Evolutionary conservation across 2,113 vertebrate genomes (phyloP), one percentile per base, ranked within the genome.

Genomic region (Hippocampus abdominalis): DNA sequence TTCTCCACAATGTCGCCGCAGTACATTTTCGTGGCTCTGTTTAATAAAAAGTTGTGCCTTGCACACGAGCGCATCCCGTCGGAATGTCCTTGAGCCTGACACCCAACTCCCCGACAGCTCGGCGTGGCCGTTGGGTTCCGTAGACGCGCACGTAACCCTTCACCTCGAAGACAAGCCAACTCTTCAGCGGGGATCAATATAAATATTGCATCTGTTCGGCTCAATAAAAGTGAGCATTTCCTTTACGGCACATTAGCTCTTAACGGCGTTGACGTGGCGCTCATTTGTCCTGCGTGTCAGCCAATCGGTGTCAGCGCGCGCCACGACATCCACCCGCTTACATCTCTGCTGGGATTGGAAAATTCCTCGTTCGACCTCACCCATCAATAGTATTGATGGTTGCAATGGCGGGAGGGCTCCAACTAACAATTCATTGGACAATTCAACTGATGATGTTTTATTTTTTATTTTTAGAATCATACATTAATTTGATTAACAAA

Each of bases 121-220:
- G 0, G 51, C 15, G 16, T 18, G 57, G 57, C 57, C 15, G 57
- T 32, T 60, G 6, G 1, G 15, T 18, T 32, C 8, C 2, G 27
- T 60, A 16, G 27, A 60, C 25, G 4, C 54, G 15, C 56, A 29
- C 25, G 56, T n/a, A 70, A 18, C 25, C 70, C 74, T 70, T 75
- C 69, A 80, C 84, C 81, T 72, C 61, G 36, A 29, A 76, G 66
- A 68, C 27, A 69, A 69, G 53, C 49, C 40, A 61, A 73, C 76
- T 29, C 76, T 69, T 81, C 78, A 81, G 69, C 72, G 16, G 78
- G 73, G 81, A 86, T 86, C 81, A 49, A 83, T 84, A 79, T 25
- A 78, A 78, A 77, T 75, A 72, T 82, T 61, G 74, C 81, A 83
- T 70, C 78, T 87, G 81, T 79, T 65, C n/a, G 60, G 61, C 48